Evolutionary conservation across 2,888 invertebrate species (phyloP), one percentile per base, ranked within the genome.

Genomic region (Campopleginae sp.): DNA sequence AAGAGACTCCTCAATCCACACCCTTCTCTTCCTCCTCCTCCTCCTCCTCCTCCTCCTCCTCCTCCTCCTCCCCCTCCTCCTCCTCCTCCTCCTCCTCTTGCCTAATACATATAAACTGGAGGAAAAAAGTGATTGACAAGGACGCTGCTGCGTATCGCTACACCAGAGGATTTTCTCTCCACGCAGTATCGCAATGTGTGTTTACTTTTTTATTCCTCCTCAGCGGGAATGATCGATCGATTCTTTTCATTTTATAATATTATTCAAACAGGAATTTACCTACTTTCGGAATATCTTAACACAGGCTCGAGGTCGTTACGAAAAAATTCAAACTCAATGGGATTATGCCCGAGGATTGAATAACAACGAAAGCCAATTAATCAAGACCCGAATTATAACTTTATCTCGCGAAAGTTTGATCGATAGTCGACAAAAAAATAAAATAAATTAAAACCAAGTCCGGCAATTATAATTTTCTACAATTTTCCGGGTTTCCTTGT

Each of bases 41-140:
- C 31, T 31, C 2, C 31, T 31, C n/a, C 70, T 63, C 7, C 66
- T 38, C 10, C 17, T 33, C 42, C 27, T 4, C 2, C 4, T 2
- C 31, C 31, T 31, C 2, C 31, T 58, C 65, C 58, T 19, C 66
- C 48, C 66, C 68, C 66, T 75, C 46, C 70, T 63, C 7, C 66
- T 38, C 10, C 17, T 33, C 42, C 27, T 4, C 2, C 4, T 2
- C 31, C 31, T 31, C 2, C 31, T 31, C n/a, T n/a, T n/a, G n/a
- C n/a, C n/a, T n/a, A n/a, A 31, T 4, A 23, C 61, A 61, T 66
- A 72, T 76, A 76, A 82, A 63, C 68, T 38, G 65, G 63, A 65
- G 46, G 23, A 5, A 48, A 46, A 46, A 80, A 80, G 66, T 63
- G 85, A 80, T 82, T 85, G 58, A 46, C 31, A 61, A 70, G 58